These are phyloP conservation scores for Chloroceryle amazona DNA, from an alignment of 2,797 vertebrate species.

Conservation along the genomic window DNA sequence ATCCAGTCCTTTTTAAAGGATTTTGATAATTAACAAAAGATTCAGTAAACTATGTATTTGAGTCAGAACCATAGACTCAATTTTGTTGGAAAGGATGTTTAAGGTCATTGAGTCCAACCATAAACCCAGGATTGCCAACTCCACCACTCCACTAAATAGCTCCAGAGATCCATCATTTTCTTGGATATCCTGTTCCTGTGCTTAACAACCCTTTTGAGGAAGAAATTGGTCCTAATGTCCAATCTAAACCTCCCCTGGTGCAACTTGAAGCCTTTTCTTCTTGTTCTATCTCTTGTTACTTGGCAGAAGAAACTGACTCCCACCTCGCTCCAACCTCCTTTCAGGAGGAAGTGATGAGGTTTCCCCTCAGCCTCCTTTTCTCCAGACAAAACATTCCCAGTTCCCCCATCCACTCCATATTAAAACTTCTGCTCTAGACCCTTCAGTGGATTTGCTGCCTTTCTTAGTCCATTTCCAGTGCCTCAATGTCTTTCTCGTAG, in stretches of 20 bases:
- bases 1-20: background rate
- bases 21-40: background rate
- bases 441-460: background rate
- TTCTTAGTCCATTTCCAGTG: background rate
- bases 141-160: background rate
- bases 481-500: too few species aligned
- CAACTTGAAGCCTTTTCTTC: background rate
- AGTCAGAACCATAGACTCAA: background rate
- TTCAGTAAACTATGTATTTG: accelerated
- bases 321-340: background rate
- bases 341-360: background rate
- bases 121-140: background rate
- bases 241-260: background rate
- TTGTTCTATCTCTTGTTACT: background rate
- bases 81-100: background rate
- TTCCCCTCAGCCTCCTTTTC: background rate
- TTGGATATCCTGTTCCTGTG: background rate
- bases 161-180: background rate
- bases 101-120: background rate
- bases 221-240: background rate
- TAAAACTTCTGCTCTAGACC: background rate
- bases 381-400: background rate
- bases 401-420: background rate
- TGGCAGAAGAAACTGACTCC: background rate
- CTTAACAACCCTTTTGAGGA: accelerated